Base-by-base conservation (phyloP, 1,140 invertebrate species). In the Thalassaphorura encarpata region DNA sequence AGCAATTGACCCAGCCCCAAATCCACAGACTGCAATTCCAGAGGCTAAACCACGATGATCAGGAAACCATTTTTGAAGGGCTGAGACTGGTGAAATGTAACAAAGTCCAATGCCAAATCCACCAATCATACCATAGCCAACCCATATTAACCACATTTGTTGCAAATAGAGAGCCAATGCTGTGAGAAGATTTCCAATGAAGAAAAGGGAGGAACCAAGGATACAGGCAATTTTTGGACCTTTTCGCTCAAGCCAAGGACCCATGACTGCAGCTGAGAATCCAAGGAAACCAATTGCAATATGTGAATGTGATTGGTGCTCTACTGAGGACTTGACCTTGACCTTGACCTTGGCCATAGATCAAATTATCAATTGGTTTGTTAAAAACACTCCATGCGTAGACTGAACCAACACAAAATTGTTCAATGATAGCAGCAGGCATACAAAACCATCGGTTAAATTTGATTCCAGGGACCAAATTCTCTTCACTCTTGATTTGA, bases 31-130 rank as follows among this genome's bases (percentile, higher is more conserved):
- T 6, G 62, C 62, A 18, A 58, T 48, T 23, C 62, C 62, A n/a
- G 54, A 46, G 1, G 62, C 62, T 3, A 64, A 26, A 15, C 62
- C 62, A 3, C 62, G 15, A 19, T 36, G 45, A 33, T 64, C 55
- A 11, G 62, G 62, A 33, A 64, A 64, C 62, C 62, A 64, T 33
- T 64, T 61, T 39, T 61, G 62, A 23, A 60, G 53, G n/a, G 58
- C 58, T 5, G 58, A 61, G 0, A 64, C 58, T 39, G 62, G 58
- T 24, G 47, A 58, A 36, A 64, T 64, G 40, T 60, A 64, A 18
- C 58, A 58, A 1, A 64, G 23, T 11, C 58, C 62, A 1, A 58
- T 19, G 19, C 58, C 62, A 51, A 58, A 61, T 46, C 55, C 58
- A 1, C 42, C 40, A 16, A 60, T 29, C 11, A 61, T 28, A 2